A percentile compares a stretch with the other conserved stretches of the same genome.
phyloP scores from a whole-genome alignment of 1,140 invertebrate genomes.

The Drosophila pachea region DNA sequence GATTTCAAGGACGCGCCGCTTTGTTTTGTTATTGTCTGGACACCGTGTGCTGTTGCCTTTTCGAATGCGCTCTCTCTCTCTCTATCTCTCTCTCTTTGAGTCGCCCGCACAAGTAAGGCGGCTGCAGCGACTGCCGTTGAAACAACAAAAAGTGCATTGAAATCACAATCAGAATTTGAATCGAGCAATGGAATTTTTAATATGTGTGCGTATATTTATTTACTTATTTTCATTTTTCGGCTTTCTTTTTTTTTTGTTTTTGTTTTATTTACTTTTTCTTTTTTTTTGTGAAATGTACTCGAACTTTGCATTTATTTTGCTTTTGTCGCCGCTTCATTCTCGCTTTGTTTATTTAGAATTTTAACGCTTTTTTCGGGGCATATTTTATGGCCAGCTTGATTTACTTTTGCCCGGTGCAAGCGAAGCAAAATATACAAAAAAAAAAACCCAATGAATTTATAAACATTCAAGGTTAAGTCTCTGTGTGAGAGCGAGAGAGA shows the following conservation, averaged over 20 bases:
- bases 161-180: slow-evolving; percentile 45
- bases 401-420: slow-evolving; percentile 37
- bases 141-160: slow-evolving; percentile 59
- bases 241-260: slow-evolving; percentile 4
- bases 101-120: slow-evolving; percentile 21
- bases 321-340: slow-evolving; percentile 28
- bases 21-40: slow-evolving; percentile 75
- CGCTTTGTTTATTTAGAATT: slow-evolving; percentile 58
- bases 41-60: slow-evolving; percentile 34
- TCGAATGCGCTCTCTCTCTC: slow-evolving; percentile 13
- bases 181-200: slow-evolving; percentile 55
- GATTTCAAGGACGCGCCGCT: slow-evolving; percentile 65
- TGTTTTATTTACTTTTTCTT: slow-evolving; percentile 11
- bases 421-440: slow-evolving; percentile 8
- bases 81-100: background rate
- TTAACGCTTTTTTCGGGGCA: slow-evolving; percentile 39
- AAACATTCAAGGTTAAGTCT: slow-evolving; percentile 21
- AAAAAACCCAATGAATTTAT: slow-evolving; percentile 3
- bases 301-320: slow-evolving; percentile 50
- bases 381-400: slow-evolving; percentile 45
- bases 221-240: slow-evolving; percentile 1
- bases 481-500: background rate
- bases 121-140: slow-evolving; percentile 18
- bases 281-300: slow-evolving; percentile 38
- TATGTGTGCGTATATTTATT: slow-evolving; percentile 15